Base-by-base conservation (phyloP, 1,140 invertebrate genomes). In the Campoletis sonorensis region DNA sequence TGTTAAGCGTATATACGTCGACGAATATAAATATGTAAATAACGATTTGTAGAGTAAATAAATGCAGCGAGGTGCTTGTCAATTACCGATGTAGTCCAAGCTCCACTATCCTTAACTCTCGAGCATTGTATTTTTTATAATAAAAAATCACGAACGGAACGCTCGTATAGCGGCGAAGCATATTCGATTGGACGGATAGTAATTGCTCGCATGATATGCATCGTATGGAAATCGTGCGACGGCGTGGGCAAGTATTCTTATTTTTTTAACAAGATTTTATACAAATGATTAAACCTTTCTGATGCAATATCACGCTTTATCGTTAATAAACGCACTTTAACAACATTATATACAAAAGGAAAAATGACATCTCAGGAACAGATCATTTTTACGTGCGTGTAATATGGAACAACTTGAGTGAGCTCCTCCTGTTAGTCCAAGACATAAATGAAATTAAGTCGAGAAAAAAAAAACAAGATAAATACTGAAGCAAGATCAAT, bases 11-110 rank as follows among this genome's bases (percentile, higher is more conserved):
- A 13, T 45, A 13, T 58, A 80, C 21, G 49, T 64, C 27, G 18
- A 15, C 64, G 16, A 18, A n/a, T 8, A 58, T 45, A 51, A 77
- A 77, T 54, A 51, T 23, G 68, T 49, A 71, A 77, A 18, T 68
- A 67, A 70, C 26, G 67, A 16, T 64, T 13, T 64, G 18, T 16
- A 49, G 21, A 30, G 16, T 58, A 75, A 51, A 75, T 75, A 49
- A 72, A 72, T 72, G 15, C 26, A 30, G 18, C 45, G 45, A 72
- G n/a, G 33, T 72, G 33, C 26, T 21, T 21, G 16, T 71, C 26
- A 18, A 72, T 16, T 72, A 72, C 11, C 23, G n/a, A 64, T 64
- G 10, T 64, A 23, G 11, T 23, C 11, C 21, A 23, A 23, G n/a
- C n/a, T 64, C 61, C 61, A 58, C 21, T n/a, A 27, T 64, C 61